A percentile compares a stretch with the other conserved stretches of the same genome.
These are phyloP conservation scores for Petrolisthes manimaculis DNA, from an alignment of 2,888 invertebrate genomes.

Conservation along the genomic window DNA sequence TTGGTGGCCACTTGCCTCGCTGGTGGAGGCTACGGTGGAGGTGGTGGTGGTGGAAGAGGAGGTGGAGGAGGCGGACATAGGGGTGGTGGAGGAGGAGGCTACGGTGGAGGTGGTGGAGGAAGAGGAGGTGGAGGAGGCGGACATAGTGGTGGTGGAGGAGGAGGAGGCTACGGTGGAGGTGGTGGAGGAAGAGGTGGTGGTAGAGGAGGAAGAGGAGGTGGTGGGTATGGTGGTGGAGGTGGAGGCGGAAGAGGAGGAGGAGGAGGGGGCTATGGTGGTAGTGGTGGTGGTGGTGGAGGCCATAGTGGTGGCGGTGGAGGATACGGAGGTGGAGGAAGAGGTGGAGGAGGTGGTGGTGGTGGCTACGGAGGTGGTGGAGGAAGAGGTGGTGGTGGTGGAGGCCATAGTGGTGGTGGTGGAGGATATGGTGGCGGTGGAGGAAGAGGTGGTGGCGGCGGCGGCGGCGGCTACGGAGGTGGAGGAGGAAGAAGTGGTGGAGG, in stretches of 20 bases:
- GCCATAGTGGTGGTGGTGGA: neutral
- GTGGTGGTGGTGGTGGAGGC: neutral
- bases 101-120: neutral
- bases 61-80: neutral
- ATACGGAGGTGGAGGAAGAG: neutral
- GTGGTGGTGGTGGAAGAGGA: neutral
- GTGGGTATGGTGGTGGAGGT: neutral
- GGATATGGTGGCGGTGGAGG: neutral
- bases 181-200: conserved; percentile 4
- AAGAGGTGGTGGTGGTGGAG: neutral
- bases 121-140: neutral
- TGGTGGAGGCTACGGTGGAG: neutral
- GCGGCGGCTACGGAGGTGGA: neutral
- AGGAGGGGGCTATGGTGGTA: neutral
- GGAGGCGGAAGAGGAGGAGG: neutral
- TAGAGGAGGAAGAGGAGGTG: neutral
- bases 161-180: neutral
- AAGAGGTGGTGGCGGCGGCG: neutral
- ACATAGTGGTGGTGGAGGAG: neutral
- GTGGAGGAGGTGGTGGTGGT: neutral
- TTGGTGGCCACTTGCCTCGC: conserved; percentile 4
- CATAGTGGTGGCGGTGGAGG: neutral
- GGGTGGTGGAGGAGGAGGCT: neutral
- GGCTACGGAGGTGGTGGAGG: neutral
- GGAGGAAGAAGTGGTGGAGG: neutral